Base-by-base conservation (phyloP, 2,113 vertebrate species). In the Neodon shergylaensis region DNA sequence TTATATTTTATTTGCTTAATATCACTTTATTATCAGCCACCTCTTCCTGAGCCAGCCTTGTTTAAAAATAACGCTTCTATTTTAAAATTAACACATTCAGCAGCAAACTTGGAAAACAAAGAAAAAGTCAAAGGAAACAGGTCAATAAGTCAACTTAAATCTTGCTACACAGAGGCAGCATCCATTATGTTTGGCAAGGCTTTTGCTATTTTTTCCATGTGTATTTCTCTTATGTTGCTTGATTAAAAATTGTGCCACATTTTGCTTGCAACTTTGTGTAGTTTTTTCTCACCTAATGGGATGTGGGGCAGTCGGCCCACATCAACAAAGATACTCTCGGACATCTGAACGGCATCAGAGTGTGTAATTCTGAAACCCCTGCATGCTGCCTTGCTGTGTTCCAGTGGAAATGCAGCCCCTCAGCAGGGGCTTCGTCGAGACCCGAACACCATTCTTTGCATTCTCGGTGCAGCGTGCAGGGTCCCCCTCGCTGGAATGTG, bases 51-150 rank as follows among this genome's bases (percentile, higher is more conserved):
- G 44, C 66, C 39, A 19, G 49, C 42, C 24, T 42, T 88, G 70
- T 66, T 47, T 78, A 78, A 90, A 89, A 66, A 90, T 90, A 90
- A 79, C 33, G 39, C 66, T 93, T 87, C 66, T 91, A 28, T 90
- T 74, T 95, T 86, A 94, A 83, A 94, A 95, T 10, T 31, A 73
- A 90, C 52, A 74, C 16, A 49, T 52, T 68, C 1, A 89, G 17
- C 72, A 81, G 66, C 93, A 95, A 95, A 84, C n/a, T 66, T 77
- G 68, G 65, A 68, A 91, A 97, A 94, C 86, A 77, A 96, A 95
- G 52, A 73, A 78, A 61, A 89, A 87, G 49, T 92, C n/a, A 84
- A 81, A 94, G 36, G 58, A 90, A 94, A 72, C 39, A 90, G 39
- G 66, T 63, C 78, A 81, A n/a, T 73, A 94, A 90, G 72, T 95